Base-by-base conservation (phyloP, 1,140 invertebrate species). In the Chrysoperla carnea region DNA sequence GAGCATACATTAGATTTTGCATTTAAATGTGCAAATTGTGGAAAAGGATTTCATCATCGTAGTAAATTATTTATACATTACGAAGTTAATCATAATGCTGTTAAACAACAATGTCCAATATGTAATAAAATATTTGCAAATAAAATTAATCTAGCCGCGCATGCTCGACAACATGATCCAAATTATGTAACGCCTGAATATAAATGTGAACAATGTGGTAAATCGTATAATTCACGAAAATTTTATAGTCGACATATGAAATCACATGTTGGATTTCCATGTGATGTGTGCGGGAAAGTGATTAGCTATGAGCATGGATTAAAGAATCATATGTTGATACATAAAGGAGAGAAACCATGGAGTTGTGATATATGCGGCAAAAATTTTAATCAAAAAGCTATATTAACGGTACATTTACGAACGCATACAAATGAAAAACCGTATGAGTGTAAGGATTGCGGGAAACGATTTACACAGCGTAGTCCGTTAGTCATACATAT, bases 41-140 rank as follows among this genome's bases (percentile, higher is more conserved):
- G n/a, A 2, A 33, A 33, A 12, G 31, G 31, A 33, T 33, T 33
- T 6, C 31, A 33, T 33, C n/a, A 33, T 33, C 31, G n/a, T 9
- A 33, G 31, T 33, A 11, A 11, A 33, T 33, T 33, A 33, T 11
- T 11, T 33, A 33, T 12, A 12, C 31, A 33, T 12, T 11, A 11
- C 31, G 31, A 33, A 33, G 31, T 33, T 4, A 33, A 33, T 11
- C 31, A 33, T 33, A 33, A 9, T 4, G 31, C 31, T 11, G 31
- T 33, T 9, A 33, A 12, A 33, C 31, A 33, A 28, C 31, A 41
- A 36, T 84, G 81, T 53, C 64, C 70, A 0, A 62, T 77, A 1
- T 84, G 81, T 49, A 67, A 69, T 12, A 83, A 82, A 55, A 70
- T 74, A 4, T 85, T 84, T 52, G 40, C 27, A 17, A 14, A 23